Evolutionary conservation across 1,140 invertebrate species (phyloP), one percentile per base, ranked within the genome.

Genomic region (Diplogasteroides magnus): DNA sequence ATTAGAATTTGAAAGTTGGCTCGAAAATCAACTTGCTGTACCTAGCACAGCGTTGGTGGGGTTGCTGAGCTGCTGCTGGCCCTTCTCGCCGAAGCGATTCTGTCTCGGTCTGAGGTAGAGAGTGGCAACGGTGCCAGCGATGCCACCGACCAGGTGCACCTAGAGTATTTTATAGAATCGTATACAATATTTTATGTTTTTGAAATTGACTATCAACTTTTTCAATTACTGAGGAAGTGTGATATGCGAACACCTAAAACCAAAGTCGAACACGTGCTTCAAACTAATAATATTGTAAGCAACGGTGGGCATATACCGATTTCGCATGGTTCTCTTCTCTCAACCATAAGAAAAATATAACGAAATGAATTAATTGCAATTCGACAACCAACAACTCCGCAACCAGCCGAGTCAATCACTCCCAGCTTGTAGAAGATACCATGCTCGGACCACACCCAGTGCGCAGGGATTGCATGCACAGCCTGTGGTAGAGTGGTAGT

Each of bases 41-140:
- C 69, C 93, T 87, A 95, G 89, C 29, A 93, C 89, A 6, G 91
- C 91, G 79, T 93, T 94, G 0, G 93, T 91, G 0, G 93, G 91
- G 79, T 89, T 90, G 0, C 92, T 92, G 73, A 94, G 86, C 0
- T 91, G 90, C 26, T 92, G 78, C 0, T 91, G 88, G 13, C 87
- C 86, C 0, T 90, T 90, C 59, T 89, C 86, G 26, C 91, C 89
- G 78, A 93, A 95, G 31, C 93, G 85, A 0, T 92, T 91, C n/a
- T 91, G 78, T 27, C 93, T 86, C 0, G 94, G 93, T 48, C 91
- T 91, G 58, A 96, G 84, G 90, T 96, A 92, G 19, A 91, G 85
- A 1, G 93, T 90, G 32, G 91, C 91, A 0, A 93, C 91, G 67
- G 95, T 88, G 1, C 92, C 92, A 82, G 87, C 87, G 2, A 83